These are phyloP conservation scores for Hafferia zeledoni DNA, from an alignment of 2,797 vertebrate genomes.

Conservation along the genomic window DNA sequence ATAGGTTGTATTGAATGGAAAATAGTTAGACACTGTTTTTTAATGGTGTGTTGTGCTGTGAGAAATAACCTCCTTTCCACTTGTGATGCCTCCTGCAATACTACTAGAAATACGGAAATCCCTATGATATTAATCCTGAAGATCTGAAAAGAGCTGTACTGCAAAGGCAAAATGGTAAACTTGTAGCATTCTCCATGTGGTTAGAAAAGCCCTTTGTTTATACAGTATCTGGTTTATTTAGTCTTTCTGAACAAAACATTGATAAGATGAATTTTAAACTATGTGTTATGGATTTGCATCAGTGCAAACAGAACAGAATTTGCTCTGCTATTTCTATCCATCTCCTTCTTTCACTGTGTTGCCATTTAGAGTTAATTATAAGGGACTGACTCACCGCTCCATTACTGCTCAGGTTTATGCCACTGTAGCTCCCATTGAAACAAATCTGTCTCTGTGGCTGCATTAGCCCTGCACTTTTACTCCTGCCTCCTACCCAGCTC, in stretches of 20 bases:
- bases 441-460: not conserved
- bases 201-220: not conserved
- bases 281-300: not conserved
- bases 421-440: not conserved
- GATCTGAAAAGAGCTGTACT: not conserved
- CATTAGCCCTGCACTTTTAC: not conserved
- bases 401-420: not conserved
- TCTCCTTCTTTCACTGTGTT: not conserved
- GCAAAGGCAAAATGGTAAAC: not conserved
- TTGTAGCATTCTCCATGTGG: not conserved
- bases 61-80: slow-evolving; percentile 25
- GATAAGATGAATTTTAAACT: not conserved
- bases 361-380: slow-evolving; percentile 15
- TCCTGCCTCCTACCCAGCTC: not conserved
- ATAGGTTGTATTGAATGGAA: not conserved
- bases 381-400: slow-evolving; percentile 7
- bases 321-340: not conserved
- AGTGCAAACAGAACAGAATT: not conserved
- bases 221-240: not conserved
- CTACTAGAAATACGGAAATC: not conserved
- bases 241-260: not conserved
- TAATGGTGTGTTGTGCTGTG: not conserved
- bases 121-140: not conserved
- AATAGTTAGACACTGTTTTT: slow-evolving; percentile 3
- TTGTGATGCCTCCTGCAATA: not conserved